Percentiles rank a stretch among this genome's conserved stretches.
phyloP scores from a whole-genome alignment of 1,140 invertebrate species.

The Paralvinella palmiformis region DNA sequence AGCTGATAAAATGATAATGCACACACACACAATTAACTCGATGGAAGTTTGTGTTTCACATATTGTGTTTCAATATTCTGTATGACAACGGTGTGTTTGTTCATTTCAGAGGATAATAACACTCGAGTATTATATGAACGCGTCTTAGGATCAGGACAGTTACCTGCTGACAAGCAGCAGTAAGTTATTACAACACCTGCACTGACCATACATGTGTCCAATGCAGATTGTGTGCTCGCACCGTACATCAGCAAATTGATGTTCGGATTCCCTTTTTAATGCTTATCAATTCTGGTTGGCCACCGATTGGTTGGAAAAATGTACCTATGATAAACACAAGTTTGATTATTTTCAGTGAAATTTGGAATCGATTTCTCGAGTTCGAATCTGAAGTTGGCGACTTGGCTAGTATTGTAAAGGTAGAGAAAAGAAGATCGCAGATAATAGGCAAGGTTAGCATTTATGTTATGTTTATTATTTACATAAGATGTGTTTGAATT shows the following conservation, averaged over 20 bases:
- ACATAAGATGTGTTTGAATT: neutral
- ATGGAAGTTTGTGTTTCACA: no score
- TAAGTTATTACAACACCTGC: constrained; percentile 58
- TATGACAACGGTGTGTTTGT: no score
- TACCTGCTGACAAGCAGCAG: constrained; percentile 87
- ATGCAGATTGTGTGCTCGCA: no score
- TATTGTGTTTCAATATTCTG: no score
- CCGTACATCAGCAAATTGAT: neutral
- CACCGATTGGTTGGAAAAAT: neutral
- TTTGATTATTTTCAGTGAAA: constrained; percentile 65
- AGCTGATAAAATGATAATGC: no score
- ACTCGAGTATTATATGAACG: constrained; percentile 95
- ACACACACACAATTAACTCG: no score
- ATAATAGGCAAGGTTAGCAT: constrained; percentile 77
- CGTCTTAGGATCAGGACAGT: constrained; percentile 85
- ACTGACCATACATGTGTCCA: no score
- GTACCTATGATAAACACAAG: no score
- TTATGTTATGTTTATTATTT: neutral
- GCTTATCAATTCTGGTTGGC: neutral
- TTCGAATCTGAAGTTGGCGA: constrained; percentile 99
- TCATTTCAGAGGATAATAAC: constrained; percentile 89
- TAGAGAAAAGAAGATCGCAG: constrained; percentile 85
- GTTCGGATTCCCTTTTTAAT: neutral
- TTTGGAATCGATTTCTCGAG: constrained; percentile 97
- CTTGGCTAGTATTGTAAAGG: constrained; percentile 94